Evolutionary conservation across 2,888 invertebrate species (phyloP).

Genomic region (Chydorus sphaericus): DNA sequence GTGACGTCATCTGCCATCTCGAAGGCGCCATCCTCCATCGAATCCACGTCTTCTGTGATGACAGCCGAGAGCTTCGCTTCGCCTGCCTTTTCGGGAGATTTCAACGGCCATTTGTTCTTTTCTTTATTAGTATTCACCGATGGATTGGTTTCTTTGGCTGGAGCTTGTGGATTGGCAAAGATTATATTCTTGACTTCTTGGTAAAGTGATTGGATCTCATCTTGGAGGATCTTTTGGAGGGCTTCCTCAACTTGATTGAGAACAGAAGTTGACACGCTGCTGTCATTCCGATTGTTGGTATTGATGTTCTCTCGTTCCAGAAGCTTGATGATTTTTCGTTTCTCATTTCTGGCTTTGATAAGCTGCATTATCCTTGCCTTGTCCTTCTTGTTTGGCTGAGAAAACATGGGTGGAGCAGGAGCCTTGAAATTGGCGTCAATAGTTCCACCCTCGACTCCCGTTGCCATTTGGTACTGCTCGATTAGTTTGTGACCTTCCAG

Average conservation of each 20-base stretch:
- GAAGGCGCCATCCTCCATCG: not conserved
- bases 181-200: slow-evolving; percentile 6
- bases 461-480: not conserved
- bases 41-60: not conserved
- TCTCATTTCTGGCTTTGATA: slow-evolving; percentile 2
- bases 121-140: not conserved
- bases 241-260: slow-evolving; percentile 1
- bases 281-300: not conserved
- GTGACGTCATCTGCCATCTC: slow-evolving; percentile 1
- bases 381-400: slow-evolving; percentile 3
- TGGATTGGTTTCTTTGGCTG: not conserved
- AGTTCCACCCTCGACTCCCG: not conserved
- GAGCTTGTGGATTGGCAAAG: not conserved
- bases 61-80: not conserved
- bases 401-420: slow-evolving; percentile 2
- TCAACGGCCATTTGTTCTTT: not conserved
- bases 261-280: not conserved
- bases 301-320: slow-evolving; percentile 1
- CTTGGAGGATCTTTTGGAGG: slow-evolving; percentile 5
- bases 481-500: slow-evolving; percentile 34
- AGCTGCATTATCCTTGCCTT: slow-evolving; percentile 1
- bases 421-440: too few relatives aligned
- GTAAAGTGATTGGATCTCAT: slow-evolving; percentile 6
- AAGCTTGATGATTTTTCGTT: slow-evolving; percentile 2
- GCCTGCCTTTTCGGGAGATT: not conserved